These are phyloP conservation scores for Cavia aperea DNA, from an alignment of 2,113 vertebrate species.

Conservation along the genomic window DNA sequence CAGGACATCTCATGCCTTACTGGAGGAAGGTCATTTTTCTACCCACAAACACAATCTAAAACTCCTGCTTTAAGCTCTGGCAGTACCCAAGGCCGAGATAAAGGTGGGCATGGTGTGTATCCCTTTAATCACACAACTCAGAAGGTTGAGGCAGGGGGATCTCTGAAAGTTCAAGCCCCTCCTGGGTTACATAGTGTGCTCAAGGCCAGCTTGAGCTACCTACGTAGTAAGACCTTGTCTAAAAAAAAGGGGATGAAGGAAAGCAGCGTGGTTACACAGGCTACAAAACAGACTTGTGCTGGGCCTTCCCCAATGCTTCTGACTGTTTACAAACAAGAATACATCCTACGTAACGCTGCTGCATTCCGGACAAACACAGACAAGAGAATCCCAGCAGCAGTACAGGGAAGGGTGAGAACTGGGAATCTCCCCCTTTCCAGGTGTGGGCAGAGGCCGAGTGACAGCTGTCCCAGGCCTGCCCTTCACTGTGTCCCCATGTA, in stretches of 20 bases:
- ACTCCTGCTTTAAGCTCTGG: background rate
- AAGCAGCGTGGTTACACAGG: background rate
- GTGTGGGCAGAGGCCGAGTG: background rate
- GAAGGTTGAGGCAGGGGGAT: background rate
- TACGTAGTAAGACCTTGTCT: background rate
- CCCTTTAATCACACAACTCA: background rate
- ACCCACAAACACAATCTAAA: background rate
- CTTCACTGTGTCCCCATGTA: background rate
- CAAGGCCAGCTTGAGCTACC: background rate
- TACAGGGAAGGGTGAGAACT: background rate
- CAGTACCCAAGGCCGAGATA: background rate
- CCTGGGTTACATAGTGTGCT: background rate
- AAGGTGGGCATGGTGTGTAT: background rate
- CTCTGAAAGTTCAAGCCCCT: background rate
- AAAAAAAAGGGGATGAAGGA: background rate
- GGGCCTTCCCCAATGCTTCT: background rate
- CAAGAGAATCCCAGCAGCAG: background rate
- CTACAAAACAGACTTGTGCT: background rate
- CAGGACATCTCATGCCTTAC: background rate
- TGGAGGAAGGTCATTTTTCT: background rate
- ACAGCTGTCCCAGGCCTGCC: background rate
- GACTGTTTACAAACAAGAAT: background rate
- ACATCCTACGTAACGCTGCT: conserved; percentile 19
- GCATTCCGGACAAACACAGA: background rate
- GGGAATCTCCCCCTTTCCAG: background rate